Conservation (phyloP, 2,888 invertebrate species). For the Meiosimyza decipiens region DNA sequence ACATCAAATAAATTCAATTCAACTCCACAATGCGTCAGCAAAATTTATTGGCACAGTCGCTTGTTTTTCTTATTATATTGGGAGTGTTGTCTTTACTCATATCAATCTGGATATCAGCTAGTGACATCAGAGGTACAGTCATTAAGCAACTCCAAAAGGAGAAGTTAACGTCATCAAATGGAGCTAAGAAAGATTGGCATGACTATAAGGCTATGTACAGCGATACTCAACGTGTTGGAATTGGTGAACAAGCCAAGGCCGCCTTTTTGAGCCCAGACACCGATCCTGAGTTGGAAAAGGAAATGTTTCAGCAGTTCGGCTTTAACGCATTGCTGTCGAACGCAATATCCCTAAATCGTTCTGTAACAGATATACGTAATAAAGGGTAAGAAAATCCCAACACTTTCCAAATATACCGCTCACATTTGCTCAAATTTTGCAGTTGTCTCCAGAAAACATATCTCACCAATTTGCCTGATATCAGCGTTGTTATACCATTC, state of each 20-base stretch:
- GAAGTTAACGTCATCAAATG: conserved; percentile 23
- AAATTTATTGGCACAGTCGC: no score
- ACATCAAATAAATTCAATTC: no score
- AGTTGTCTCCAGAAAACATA: conserved; percentile 61
- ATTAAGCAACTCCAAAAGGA: background rate
- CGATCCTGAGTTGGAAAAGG: conserved; percentile 71
- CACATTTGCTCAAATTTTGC: background rate
- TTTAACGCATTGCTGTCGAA: conserved; percentile 95
- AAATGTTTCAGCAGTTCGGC: conserved; percentile 78
- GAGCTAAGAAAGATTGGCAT: conserved; percentile 85
- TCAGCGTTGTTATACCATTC: conserved; percentile 91
- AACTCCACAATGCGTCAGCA: no score
- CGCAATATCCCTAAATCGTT: conserved; percentile 87
- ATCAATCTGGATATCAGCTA: no score
- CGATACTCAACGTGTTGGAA: conserved; percentile 74
- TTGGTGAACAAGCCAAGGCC: conserved; percentile 80
- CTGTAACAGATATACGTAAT: conserved; percentile 82
- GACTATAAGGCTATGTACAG: conserved; percentile 75
- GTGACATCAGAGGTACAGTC: background rate
- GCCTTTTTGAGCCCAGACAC: conserved; percentile 74
- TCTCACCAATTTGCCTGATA: conserved; percentile 71
- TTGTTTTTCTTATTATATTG: no score
- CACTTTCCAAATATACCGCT: background rate
- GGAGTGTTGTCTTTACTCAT: no score
- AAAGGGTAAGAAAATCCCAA: conserved; percentile 64